These are phyloP conservation scores for Ennomos fuscantarius DNA, from an alignment of 2,888 invertebrate species.

Conservation along the genomic window DNA sequence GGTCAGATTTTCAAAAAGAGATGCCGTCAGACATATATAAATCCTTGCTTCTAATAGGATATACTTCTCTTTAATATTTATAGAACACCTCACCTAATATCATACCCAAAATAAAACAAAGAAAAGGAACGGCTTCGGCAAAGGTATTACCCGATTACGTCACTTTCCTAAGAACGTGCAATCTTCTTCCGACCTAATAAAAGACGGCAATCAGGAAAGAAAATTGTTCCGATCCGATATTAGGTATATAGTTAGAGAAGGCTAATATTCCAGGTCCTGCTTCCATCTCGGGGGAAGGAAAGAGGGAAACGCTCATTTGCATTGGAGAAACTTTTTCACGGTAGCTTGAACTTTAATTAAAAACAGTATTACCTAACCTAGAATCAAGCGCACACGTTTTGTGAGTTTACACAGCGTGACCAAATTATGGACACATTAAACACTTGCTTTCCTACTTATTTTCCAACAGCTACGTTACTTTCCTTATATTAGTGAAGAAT, in stretches of 20 bases:
- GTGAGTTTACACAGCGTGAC: constrained; percentile 47
- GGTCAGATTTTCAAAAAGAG: no score
- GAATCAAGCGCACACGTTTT: constrained; percentile 47
- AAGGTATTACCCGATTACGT: constrained; percentile 1
- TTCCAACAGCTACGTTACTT: no score
- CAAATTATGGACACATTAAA: constrained; percentile 9
- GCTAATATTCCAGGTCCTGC: constrained; percentile 27
- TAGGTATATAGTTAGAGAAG: constrained; percentile 30
- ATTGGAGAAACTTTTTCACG: constrained; percentile 71
- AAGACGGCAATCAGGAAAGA: constrained; percentile 29
- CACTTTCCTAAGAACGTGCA: constrained; percentile 23
- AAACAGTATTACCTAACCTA: constrained; percentile 65
- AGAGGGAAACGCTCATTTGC: constrained; percentile 62
- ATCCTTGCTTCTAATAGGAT: no score
- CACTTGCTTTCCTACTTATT: no score
- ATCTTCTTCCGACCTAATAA: constrained; percentile 25
- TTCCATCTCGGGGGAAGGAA: constrained; percentile 26
- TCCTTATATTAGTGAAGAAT: no score
- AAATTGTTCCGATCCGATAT: constrained; percentile 32
- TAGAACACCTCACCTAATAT: no score
- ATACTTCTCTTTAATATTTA: no score
- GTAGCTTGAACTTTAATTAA: constrained; percentile 79
- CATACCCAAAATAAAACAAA: no score
- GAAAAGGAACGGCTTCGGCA: no score
- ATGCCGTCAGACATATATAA: no score